Evolutionary conservation across 2,113 vertebrate species (phyloP).

Genomic region (Cheirogaleus medius): DNA sequence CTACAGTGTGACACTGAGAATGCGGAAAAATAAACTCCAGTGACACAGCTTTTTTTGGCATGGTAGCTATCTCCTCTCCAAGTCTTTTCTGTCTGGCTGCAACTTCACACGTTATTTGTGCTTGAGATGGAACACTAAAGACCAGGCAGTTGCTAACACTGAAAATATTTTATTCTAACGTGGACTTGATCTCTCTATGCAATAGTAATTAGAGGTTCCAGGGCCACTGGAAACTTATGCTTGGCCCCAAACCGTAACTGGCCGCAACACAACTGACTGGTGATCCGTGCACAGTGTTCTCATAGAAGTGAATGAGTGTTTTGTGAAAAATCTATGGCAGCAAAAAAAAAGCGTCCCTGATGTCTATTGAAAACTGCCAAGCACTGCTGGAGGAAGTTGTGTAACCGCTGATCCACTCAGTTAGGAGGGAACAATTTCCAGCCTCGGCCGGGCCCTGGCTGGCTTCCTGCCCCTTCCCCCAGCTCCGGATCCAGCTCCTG

Average conservation of each 20-base stretch:
- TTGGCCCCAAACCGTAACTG: neutral
- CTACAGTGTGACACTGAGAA: neutral
- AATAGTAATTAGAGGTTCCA: neutral
- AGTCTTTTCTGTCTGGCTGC: neutral
- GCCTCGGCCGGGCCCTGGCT: accelerated
- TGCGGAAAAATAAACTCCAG: neutral
- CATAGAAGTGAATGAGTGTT: neutral
- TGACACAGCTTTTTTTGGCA: neutral
- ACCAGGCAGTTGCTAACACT: neutral
- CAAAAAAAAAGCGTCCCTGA: neutral
- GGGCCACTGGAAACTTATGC: neutral
- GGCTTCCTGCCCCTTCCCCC: neutral
- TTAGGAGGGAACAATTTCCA: neutral
- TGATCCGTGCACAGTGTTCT: neutral
- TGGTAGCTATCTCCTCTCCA: neutral
- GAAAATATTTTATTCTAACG: accelerated
- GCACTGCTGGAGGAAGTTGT: neutral
- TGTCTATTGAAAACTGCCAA: neutral
- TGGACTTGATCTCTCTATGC: neutral
- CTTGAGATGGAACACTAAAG: neutral
- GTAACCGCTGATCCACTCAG: neutral
- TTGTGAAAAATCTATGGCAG: neutral
- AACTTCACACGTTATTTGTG: neutral
- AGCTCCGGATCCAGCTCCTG: too few relatives aligned
- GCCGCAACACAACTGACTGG: neutral